These are phyloP conservation scores for Larimichthys polyactis DNA, from an alignment of 2,113 vertebrate genomes.

Conservation along the genomic window DNA sequence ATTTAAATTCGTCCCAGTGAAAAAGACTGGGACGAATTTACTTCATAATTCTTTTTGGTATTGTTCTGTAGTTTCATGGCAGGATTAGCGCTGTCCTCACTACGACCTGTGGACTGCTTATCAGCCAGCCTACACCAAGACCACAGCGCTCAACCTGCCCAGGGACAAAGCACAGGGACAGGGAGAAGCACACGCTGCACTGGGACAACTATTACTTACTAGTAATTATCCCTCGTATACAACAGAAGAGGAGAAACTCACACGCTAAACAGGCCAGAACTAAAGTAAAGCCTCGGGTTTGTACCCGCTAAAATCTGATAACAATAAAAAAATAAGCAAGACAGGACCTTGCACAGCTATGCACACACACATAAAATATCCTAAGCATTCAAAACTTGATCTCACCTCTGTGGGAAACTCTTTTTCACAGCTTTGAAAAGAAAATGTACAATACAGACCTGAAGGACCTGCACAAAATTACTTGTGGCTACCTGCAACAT, in stretches of 20 bases:
- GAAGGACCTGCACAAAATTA: background rate
- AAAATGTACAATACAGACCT: background rate
- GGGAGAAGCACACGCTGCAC: slow-evolving; percentile 32
- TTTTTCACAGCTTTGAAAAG: background rate
- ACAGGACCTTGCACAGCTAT: background rate
- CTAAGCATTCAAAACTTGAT: background rate
- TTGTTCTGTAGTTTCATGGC: slow-evolving; percentile 22
- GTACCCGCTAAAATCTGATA: too few relatives aligned
- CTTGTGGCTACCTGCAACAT: background rate
- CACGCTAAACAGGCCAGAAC: background rate
- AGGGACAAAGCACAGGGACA: slow-evolving; percentile 21
- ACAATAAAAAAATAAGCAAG: background rate
- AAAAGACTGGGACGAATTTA: background rate
- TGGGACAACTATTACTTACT: slow-evolving; percentile 23
- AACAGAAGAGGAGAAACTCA: slow-evolving; percentile 6
- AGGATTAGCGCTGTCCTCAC: slow-evolving; percentile 57
- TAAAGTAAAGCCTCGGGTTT: background rate
- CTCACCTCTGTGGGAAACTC: background rate
- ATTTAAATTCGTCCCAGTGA: slow-evolving; percentile 28
- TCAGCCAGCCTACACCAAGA: slow-evolving; percentile 31
- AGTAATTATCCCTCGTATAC: slow-evolving; percentile 18
- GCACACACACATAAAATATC: background rate
- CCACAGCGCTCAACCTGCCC: slow-evolving; percentile 17
- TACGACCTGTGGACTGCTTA: slow-evolving; percentile 37
- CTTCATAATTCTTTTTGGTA: slow-evolving; percentile 24